These are phyloP conservation scores for Sarcophaga caerulescens DNA, from an alignment of 2,888 invertebrate species.

Conservation along the genomic window DNA sequence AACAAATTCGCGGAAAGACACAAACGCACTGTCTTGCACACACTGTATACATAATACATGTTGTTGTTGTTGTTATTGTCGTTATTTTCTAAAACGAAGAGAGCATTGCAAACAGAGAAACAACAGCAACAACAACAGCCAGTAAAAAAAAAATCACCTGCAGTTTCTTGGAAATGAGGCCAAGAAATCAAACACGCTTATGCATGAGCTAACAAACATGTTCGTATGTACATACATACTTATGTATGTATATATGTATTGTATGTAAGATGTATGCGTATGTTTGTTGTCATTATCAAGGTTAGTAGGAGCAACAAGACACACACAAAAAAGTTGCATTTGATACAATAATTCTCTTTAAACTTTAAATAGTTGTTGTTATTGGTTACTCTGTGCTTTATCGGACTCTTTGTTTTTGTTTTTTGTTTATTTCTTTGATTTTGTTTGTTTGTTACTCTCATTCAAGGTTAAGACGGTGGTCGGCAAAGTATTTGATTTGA, in stretches of 20 bases:
- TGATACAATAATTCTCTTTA: constrained; percentile 39
- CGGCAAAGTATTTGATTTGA: constrained; percentile 69
- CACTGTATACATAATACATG: constrained; percentile 68
- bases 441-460: constrained; percentile 32
- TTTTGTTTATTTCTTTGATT: constrained; percentile 7
- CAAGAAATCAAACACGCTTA: constrained; percentile 55
- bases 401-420: constrained; percentile 39
- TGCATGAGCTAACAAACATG: constrained; percentile 1
- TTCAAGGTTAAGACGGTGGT: constrained; percentile 68
- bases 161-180: constrained; percentile 76
- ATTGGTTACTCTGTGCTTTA: constrained; percentile 12
- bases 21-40: constrained; percentile 79
- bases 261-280: too few species aligned
- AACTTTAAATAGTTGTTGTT: constrained; percentile 9
- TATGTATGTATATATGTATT: background rate
- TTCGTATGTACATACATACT: background rate
- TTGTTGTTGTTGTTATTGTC: too few species aligned
- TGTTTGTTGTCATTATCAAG: constrained; percentile 37
- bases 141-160: constrained; percentile 74
- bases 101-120: constrained; percentile 26
- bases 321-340: constrained; percentile 61
- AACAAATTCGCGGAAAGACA: constrained; percentile 81
- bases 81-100: too few species aligned
- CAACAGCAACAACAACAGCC: constrained; percentile 52
- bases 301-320: constrained; percentile 63